Evolutionary conservation across 1,140 invertebrate species (phyloP).

Genomic region (Drosophila kurseongensis): DNA sequence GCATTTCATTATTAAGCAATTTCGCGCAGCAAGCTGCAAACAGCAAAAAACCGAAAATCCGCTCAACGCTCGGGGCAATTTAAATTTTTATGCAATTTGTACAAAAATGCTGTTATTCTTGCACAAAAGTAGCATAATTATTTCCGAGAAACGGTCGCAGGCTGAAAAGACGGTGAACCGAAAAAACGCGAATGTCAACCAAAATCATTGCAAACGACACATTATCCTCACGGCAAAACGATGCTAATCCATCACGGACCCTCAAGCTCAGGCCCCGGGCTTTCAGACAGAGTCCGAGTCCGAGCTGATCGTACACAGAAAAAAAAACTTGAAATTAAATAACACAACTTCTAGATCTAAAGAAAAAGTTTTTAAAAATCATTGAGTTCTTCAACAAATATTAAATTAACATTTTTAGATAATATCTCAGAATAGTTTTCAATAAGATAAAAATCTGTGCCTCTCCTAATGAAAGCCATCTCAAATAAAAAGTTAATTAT

Average conservation of each 20-base stretch:
- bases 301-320: not conserved
- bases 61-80: constrained; percentile 54
- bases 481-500: too few relatives aligned
- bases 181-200: constrained; percentile 66
- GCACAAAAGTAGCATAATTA: constrained; percentile 83
- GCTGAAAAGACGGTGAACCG: constrained; percentile 4
- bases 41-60: constrained; percentile 46
- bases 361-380: too few relatives aligned
- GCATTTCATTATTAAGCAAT: constrained; percentile 83
- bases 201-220: constrained; percentile 83
- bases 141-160: constrained; percentile 67
- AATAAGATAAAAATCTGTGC: too few relatives aligned
- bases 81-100: constrained; percentile 84
- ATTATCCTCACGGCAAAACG: constrained; percentile 79
- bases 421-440: too few relatives aligned
- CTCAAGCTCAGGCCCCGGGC: constrained; percentile 15
- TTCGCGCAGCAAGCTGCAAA: constrained; percentile 22
- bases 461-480: too few relatives aligned
- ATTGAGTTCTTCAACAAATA: too few relatives aligned
- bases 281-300: constrained; percentile 13
- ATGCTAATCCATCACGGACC: constrained; percentile 81
- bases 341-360: too few relatives aligned
- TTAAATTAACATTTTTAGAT: too few relatives aligned
- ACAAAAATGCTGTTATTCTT: constrained; percentile 84
- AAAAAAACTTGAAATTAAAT: not conserved